Percentiles rank a stretch among this genome's conserved stretches.
Evolutionary conservation across 2,113 vertebrate genomes (phyloP).

Genomic region (Phrynosoma blainvillii): DNA sequence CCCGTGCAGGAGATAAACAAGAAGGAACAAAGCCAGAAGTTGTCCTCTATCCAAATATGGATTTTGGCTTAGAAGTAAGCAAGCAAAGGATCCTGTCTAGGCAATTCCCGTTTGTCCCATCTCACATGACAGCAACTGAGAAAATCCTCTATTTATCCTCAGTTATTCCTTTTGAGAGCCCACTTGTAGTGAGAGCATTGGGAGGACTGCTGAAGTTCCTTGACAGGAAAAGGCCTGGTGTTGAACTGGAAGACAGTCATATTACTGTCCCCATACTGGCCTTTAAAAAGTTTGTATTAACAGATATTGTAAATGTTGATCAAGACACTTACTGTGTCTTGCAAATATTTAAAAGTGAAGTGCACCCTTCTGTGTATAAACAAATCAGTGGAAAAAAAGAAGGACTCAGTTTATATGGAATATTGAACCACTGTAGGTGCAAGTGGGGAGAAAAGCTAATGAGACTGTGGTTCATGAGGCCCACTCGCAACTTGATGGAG

Average conservation of each 20-base stretch:
- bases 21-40: conserved; percentile 78
- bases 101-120: conserved; percentile 86
- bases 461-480: conserved; percentile 90
- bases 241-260: conserved; percentile 90
- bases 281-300: conserved; percentile 86
- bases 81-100: conserved; percentile 91
- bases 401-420: conserved; percentile 93
- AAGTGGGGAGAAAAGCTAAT: conserved; percentile 82
- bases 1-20: conserved; percentile 64
- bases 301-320: conserved; percentile 80
- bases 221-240: conserved; percentile 89
- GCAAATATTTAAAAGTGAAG: conserved; percentile 96
- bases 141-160: conserved; percentile 91
- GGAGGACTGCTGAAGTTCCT: conserved; percentile 94
- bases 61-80: conserved; percentile 92
- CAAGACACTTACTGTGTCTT: conserved; percentile 82
- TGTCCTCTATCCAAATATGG: conserved; percentile 86
- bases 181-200: conserved; percentile 87
- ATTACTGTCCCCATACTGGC: conserved; percentile 88
- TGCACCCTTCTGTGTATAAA: conserved; percentile 97
- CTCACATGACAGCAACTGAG: conserved; percentile 84
- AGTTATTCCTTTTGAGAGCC: conserved; percentile 89
- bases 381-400: conserved; percentile 92
- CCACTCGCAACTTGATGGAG: conserved; percentile 83
- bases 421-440: conserved; percentile 82